Base-by-base conservation (phyloP, 1,140 invertebrate species). In the Rhyzopertha dominica region DNA sequence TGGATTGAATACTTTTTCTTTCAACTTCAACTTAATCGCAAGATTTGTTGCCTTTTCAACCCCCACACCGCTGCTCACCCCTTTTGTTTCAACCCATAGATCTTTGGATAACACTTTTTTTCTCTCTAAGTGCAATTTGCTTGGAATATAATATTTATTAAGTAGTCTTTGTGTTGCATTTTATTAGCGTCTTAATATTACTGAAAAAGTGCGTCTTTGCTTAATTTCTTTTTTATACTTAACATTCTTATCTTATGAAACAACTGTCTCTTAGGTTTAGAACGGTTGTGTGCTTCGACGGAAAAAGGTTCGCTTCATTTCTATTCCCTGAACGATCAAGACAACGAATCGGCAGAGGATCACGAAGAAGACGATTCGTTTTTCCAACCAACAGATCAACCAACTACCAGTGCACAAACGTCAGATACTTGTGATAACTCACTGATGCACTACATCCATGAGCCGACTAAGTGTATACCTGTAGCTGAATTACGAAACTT, bases 201-300 rank as follows among this genome's bases (percentile, higher is more conserved):
- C n/a, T n/a, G n/a, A n/a, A n/a, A n/a, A n/a, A n/a, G n/a, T n/a
- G n/a, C n/a, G n/a, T n/a, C n/a, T n/a, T n/a, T n/a, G n/a, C n/a
- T n/a, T n/a, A n/a, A n/a, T n/a, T n/a, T n/a, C n/a, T n/a, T n/a
- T n/a, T n/a, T n/a, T n/a, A n/a, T n/a, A n/a, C n/a, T n/a, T n/a
- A n/a, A n/a, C n/a, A n/a, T n/a, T n/a, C n/a, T n/a, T n/a, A n/a
- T 26, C 7, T 26, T 8, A 8, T 26, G 7, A 26, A 8, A 26
- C 24, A 26, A 7, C 24, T 44, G 30, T 17, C 29, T 47, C 47
- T 3, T 46, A 82, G 80, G 80, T 66, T 76, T 92, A 31, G 90
- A 93, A 58, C 75, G 87, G 38, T 68, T 95, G 13, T 93, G 90
- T 66, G 84, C 81, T 4, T 86, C 84, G 41, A 90, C 87, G 1